phyloP scores from a whole-genome alignment of 1,140 invertebrate genomes.

The Phocides pigmalion region DNA sequence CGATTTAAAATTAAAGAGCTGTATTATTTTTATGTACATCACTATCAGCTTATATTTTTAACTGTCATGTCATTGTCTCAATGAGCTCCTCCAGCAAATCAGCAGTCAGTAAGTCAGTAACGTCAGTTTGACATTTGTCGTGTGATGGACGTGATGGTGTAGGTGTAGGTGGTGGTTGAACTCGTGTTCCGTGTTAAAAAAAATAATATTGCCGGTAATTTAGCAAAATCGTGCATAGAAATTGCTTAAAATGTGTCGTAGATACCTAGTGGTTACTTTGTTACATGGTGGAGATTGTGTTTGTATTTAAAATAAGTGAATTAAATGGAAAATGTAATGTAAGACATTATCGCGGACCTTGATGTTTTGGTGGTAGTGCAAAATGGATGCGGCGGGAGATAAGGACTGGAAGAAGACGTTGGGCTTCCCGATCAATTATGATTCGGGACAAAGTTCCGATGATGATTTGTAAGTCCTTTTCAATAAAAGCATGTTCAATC shows the following conservation, averaged over 20 bases:
- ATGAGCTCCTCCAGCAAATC: not conserved
- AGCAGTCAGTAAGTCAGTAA: not conserved
- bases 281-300: not conserved
- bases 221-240: slow-evolving; percentile 21
- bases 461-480: slow-evolving; percentile 68
- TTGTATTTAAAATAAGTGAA: slow-evolving; percentile 15
- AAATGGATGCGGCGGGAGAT: slow-evolving; percentile 51
- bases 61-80: not conserved
- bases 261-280: not conserved
- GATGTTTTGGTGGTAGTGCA: slow-evolving; percentile 29
- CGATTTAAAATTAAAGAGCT: no score
- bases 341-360: slow-evolving; percentile 38
- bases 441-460: slow-evolving; percentile 63
- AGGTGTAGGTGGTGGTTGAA: slow-evolving; percentile 24
- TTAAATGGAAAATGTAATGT: slow-evolving; percentile 33
- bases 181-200: not conserved
- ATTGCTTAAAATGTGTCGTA: not conserved
- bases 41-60: no score
- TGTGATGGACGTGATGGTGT: no score
- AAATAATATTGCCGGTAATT: slow-evolving; percentile 33
- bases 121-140: slow-evolving; percentile 35
- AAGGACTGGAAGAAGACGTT: slow-evolving; percentile 69
- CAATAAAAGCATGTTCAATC: not conserved
- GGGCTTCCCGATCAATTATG: slow-evolving; percentile 70
- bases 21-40: no score